Percentiles rank a stretch among this genome's conserved stretches.
Conservation (phyloP, 2,797 vertebrate genomes). For the Falco cherrug region DNA sequence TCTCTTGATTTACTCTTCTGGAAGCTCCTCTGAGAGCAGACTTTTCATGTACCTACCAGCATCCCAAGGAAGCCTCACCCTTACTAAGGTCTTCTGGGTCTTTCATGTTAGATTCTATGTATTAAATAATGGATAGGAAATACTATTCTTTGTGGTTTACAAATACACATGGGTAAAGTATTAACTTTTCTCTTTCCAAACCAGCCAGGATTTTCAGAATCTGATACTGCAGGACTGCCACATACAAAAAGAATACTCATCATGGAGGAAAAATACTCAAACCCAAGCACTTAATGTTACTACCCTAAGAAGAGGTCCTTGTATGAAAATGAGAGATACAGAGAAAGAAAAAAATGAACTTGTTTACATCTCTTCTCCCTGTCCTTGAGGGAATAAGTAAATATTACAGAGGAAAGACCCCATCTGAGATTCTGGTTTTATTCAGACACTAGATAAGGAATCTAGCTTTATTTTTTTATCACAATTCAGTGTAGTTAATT, state of each 20-base stretch:
- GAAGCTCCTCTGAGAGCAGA: not conserved
- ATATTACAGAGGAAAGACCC: not conserved
- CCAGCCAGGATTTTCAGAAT: not conserved
- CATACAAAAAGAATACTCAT: not conserved
- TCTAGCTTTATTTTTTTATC: not conserved
- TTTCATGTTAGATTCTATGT: not conserved
- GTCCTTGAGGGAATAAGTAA: not conserved
- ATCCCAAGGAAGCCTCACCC: not conserved
- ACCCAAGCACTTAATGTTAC: not conserved
- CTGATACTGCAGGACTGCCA: not conserved
- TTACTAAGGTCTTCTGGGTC: not conserved
- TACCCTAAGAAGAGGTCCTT: not conserved
- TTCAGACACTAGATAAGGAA: not conserved
- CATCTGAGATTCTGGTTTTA: not conserved
- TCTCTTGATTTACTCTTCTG: not conserved
- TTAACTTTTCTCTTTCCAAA: not conserved
- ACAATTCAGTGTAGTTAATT: not conserved
- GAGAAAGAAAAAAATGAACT: not conserved
- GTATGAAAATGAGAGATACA: not conserved
- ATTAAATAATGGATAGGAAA: conserved; percentile 12
- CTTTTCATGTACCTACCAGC: not conserved
- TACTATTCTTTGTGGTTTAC: not conserved
- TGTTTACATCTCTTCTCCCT: not conserved
- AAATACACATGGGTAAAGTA: not conserved
- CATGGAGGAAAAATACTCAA: not conserved